Percentiles rank a stretch among this genome's conserved stretches.
Evolutionary conservation across 2,113 vertebrate genomes (phyloP).

Genomic region (Andinoacara biseriatus): DNA sequence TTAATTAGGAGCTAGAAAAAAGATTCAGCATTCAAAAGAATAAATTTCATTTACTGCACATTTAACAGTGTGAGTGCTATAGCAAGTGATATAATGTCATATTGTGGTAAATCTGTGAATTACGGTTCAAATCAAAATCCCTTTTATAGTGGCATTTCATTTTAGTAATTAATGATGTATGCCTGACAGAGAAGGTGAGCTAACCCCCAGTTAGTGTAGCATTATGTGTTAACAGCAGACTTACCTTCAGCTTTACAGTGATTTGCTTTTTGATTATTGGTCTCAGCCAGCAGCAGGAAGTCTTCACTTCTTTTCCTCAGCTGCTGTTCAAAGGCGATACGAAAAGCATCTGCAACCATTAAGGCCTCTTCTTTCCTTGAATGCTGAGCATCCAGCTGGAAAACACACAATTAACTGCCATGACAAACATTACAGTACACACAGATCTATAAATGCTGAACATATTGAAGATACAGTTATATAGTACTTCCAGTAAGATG

Average conservation of each 20-base stretch:
- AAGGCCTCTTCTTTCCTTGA: conserved; percentile 88
- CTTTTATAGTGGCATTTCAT: no score
- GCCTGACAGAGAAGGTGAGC: background rate
- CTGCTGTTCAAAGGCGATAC: conserved; percentile 93
- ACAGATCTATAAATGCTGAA: background rate
- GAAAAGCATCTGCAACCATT: conserved; percentile 89
- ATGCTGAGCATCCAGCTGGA: conserved; percentile 83
- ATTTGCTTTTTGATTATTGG: conserved; percentile 72
- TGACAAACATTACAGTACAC: rapidly evolving
- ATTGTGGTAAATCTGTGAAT: no score
- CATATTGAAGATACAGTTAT: no score
- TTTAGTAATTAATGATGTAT: background rate
- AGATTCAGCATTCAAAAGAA: no score
- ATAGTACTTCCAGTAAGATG: no score
- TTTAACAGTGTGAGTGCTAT: no score
- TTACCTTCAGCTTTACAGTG: conserved; percentile 59
- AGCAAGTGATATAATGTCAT: no score
- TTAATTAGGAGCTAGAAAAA: no score
- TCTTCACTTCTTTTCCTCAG: conserved; percentile 87
- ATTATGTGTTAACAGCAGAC: conserved; percentile 57
- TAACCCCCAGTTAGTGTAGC: background rate
- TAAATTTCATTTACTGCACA: no score
- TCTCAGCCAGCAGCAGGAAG: conserved; percentile 81
- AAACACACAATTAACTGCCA: background rate
- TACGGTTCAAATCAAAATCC: no score